phyloP scores from a whole-genome alignment of 2,888 invertebrate species.

The Brenthis hecate region DNA sequence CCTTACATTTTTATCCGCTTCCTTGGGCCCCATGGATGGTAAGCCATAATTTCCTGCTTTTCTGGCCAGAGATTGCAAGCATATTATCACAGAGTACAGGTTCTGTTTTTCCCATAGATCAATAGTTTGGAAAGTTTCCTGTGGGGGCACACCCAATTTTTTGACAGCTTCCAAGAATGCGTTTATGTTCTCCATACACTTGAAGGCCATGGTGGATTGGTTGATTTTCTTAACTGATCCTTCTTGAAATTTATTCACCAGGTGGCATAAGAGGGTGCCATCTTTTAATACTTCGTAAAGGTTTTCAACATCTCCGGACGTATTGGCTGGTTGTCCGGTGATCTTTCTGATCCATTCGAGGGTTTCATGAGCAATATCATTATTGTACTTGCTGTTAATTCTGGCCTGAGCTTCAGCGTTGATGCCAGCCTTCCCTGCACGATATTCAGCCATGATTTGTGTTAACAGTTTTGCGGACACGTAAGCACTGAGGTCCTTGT shows the following conservation, averaged over 20 bases:
- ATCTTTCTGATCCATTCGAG: slow-evolving; percentile 95
- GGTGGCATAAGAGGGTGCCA: slow-evolving; percentile 93
- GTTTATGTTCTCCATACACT: slow-evolving; percentile 99
- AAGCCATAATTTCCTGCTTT: slow-evolving; percentile 93
- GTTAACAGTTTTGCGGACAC: slow-evolving; percentile 67
- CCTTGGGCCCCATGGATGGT: slow-evolving; percentile 97
- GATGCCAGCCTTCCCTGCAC: slow-evolving; percentile 77
- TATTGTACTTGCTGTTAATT: slow-evolving; percentile 98
- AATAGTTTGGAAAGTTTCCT: slow-evolving; percentile 98
- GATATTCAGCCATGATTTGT: slow-evolving; percentile 74
- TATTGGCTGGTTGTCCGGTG: slow-evolving; percentile 90
- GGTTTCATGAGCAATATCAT: slow-evolving; percentile 94
- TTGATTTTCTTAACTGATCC: slow-evolving; percentile 96
- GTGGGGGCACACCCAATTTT: slow-evolving; percentile 93
- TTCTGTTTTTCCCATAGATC: slow-evolving; percentile 99
- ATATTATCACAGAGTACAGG: slow-evolving; percentile 97
- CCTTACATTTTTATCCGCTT: slow-evolving; percentile 96
- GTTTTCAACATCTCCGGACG: slow-evolving; percentile 94
- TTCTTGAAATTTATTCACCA: slow-evolving; percentile 92
- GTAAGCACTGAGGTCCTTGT: slow-evolving; percentile 72
- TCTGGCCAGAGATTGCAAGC: slow-evolving; percentile 95
- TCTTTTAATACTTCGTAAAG: slow-evolving; percentile 94
- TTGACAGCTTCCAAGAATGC: slow-evolving; percentile 93
- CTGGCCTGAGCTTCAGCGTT: slow-evolving; percentile 76
- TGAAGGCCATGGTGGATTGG: slow-evolving; percentile 94